phyloP scores from a whole-genome alignment of 2,113 vertebrate genomes.

The Gadus macrocephalus region DNA sequence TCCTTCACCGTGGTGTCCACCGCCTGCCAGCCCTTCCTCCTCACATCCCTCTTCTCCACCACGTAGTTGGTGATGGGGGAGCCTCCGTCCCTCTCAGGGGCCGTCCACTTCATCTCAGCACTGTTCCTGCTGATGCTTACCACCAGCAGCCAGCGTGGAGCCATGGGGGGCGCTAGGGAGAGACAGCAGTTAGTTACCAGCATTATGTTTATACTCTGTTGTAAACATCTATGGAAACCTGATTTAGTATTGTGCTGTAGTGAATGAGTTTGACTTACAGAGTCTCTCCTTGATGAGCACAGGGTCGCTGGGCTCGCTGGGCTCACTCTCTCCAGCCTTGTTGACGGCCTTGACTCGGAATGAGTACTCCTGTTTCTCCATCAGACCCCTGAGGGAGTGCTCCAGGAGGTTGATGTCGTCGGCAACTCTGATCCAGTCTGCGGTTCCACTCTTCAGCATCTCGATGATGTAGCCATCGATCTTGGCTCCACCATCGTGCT shows the following conservation, averaged over 20 bases:
- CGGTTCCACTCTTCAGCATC: conserved; percentile 91
- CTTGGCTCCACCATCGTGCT: conserved; percentile 96
- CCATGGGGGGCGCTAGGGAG: conserved; percentile 84
- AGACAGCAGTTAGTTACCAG: background rate
- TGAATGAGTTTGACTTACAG: conserved; percentile 75
- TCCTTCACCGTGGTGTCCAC: conserved; percentile 98
- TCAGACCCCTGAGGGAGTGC: conserved; percentile 85
- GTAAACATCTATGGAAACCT: background rate
- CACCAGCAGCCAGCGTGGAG: conserved; percentile 91
- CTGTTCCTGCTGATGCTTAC: conserved; percentile 85
- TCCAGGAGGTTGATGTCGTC: conserved; percentile 82
- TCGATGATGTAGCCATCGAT: conserved; percentile 93
- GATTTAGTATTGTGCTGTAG: background rate
- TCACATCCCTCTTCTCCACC: conserved; percentile 91
- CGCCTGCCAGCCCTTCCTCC: conserved; percentile 93
- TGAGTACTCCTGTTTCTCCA: conserved; percentile 97
- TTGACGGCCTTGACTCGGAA: conserved; percentile 94
- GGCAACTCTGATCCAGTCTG: conserved; percentile 91
- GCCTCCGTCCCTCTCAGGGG: conserved; percentile 90
- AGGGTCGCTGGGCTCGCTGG: conserved; percentile 93
- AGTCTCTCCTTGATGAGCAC: conserved; percentile 96
- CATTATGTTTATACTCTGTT: too few relatives aligned
- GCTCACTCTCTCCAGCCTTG: conserved; percentile 91
- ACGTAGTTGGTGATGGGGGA: conserved; percentile 95
- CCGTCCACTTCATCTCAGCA: conserved; percentile 94